Evolutionary conservation across 2,888 invertebrate species (phyloP).

Genomic region (Chromoteleia sp.): DNA sequence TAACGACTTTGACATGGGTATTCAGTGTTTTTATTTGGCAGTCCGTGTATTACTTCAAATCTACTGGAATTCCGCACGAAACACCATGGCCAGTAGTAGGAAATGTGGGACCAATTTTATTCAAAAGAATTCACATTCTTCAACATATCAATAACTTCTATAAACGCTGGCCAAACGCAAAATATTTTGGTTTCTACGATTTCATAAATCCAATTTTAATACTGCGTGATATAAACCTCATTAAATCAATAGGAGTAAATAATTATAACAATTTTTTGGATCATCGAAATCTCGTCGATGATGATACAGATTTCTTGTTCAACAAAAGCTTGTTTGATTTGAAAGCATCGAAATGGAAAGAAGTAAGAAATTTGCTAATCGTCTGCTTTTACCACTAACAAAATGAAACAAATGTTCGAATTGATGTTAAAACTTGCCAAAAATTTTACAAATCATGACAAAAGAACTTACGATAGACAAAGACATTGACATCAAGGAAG

Average conservation of each 20-base stretch:
- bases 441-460: conserved; percentile 73
- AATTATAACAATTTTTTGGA: conserved; percentile 13
- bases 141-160: conserved; percentile 47
- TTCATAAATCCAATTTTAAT: conserved; percentile 74
- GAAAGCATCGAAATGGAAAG: conserved; percentile 85
- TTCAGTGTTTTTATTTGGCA: not conserved
- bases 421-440: conserved; percentile 83
- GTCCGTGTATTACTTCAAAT: not conserved
- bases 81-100: conserved; percentile 23
- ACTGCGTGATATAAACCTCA: conserved; percentile 76
- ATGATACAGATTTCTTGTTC: conserved; percentile 55
- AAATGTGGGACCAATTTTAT: conserved; percentile 27
- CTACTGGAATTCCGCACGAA: conserved; percentile 7
- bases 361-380: conserved; percentile 85
- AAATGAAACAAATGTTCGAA: conserved; percentile 86
- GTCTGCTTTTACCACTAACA: conserved; percentile 80
- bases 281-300: conserved; percentile 72
- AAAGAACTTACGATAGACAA: not conserved
- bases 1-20: not conserved
- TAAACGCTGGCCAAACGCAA: conserved; percentile 53
- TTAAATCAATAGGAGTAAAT: conserved; percentile 71
- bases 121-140: conserved; percentile 1
- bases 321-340: conserved; percentile 69
- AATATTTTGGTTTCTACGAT: conserved; percentile 74
- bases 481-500: conserved; percentile 78